Percentiles rank a stretch among this genome's conserved stretches.
These are phyloP conservation scores for Herpailurus yagouaroundi DNA, from an alignment of 2,113 vertebrate species.

Conservation along the genomic window DNA sequence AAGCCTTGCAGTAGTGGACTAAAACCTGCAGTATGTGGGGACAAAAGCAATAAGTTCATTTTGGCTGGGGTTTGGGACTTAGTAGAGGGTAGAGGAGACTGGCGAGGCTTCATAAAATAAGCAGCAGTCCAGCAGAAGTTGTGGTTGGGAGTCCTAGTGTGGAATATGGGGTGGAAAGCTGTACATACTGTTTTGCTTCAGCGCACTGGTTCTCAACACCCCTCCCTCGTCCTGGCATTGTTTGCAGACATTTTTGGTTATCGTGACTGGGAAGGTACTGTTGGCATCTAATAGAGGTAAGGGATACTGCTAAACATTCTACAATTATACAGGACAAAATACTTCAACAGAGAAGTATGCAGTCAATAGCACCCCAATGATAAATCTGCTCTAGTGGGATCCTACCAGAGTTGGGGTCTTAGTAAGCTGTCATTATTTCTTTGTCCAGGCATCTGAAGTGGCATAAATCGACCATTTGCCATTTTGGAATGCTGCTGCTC, in stretches of 20 bases:
- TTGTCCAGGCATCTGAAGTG: not conserved
- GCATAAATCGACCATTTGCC: not conserved
- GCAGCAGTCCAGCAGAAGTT: not conserved
- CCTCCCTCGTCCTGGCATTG: not conserved
- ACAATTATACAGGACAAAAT: not conserved
- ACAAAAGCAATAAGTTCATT: not conserved
- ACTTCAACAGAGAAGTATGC: not conserved
- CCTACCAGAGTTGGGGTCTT: not conserved
- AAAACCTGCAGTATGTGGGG: not conserved
- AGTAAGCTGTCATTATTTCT: not conserved
- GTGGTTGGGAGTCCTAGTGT: not conserved
- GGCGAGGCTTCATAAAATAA: not conserved
- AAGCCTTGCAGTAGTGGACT: not conserved
- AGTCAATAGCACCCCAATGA: not conserved
- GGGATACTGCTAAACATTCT: not conserved
- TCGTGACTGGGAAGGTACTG: not conserved
- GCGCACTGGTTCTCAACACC: not conserved
- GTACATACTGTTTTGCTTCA: not conserved
- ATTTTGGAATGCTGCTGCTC: not conserved
- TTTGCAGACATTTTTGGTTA: not conserved
- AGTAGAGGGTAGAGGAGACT: not conserved
- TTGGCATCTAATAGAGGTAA: not conserved
- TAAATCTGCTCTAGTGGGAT: not conserved
- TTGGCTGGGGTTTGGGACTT: not conserved
- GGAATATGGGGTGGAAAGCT: not conserved